These are phyloP conservation scores for Timandra comae DNA, from an alignment of 2,888 invertebrate species.

Conservation along the genomic window DNA sequence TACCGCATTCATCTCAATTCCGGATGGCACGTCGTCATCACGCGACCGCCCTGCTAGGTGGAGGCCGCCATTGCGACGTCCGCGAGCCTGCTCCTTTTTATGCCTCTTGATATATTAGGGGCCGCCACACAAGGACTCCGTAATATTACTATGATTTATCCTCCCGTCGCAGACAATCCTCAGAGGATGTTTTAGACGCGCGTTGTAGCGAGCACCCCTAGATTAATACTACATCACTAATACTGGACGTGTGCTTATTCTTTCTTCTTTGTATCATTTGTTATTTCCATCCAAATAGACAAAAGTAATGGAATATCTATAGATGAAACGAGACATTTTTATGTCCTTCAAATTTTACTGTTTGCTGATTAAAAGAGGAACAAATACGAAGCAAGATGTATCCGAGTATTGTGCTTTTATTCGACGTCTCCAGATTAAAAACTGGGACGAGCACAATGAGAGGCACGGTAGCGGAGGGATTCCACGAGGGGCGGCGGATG, in stretches of 20 bases:
- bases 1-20: slow-evolving; percentile 40
- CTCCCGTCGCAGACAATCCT: slow-evolving; percentile 43
- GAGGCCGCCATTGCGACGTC: slow-evolving; percentile 23
- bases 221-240: slow-evolving; percentile 47
- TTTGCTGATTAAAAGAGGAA: slow-evolving; percentile 55
- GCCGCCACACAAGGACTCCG: slow-evolving; percentile 48
- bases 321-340: slow-evolving; percentile 16
- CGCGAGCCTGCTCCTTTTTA: slow-evolving; percentile 41
- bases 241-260: slow-evolving; percentile 46
- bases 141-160: slow-evolving; percentile 62
- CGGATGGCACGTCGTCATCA: slow-evolving; percentile 25
- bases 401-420: slow-evolving; percentile 65
- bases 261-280: slow-evolving; percentile 31
- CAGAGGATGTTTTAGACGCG: slow-evolving; percentile 42
- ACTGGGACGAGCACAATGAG: slow-evolving; percentile 63
- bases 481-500: slow-evolving; percentile 39
- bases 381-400: slow-evolving; percentile 52
- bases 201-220: slow-evolving; percentile 29
- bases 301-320: slow-evolving; percentile 18
- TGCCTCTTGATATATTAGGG: slow-evolving; percentile 56
- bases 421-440: slow-evolving; percentile 70
- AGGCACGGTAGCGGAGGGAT: slow-evolving; percentile 37
- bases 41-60: slow-evolving; percentile 26
- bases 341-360: slow-evolving; percentile 30
- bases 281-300: slow-evolving; percentile 21